Evolutionary conservation across 2,113 vertebrate species (phyloP).

Genomic region (Cnemophilus loriae): DNA sequence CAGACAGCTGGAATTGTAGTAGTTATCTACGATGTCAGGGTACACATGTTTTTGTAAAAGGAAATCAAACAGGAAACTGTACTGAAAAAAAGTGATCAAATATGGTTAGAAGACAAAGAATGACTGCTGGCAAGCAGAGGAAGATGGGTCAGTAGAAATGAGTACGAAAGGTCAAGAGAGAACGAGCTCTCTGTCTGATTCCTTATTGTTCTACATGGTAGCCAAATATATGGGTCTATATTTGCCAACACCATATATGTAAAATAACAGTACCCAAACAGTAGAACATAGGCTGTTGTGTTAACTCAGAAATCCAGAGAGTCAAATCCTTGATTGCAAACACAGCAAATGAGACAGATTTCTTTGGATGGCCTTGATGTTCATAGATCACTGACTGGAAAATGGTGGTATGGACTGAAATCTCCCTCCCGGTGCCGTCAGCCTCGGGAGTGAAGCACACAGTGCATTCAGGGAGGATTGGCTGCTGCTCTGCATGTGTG

Average conservation of each 20-base stretch:
- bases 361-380: not conserved
- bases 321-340: not conserved
- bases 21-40: not conserved
- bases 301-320: not conserved
- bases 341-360: not conserved
- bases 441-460: not conserved
- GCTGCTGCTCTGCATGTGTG: not conserved
- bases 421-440: not conserved
- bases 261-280: not conserved
- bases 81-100: slow-evolving; percentile 14
- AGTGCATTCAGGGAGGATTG: not conserved
- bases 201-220: not conserved
- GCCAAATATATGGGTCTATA: not conserved
- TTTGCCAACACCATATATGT: not conserved
- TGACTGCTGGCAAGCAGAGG: not conserved
- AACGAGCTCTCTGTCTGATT: not conserved
- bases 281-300: not conserved
- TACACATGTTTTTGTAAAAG: slow-evolving; percentile 14
- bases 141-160: not conserved
- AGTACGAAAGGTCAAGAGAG: not conserved
- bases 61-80: not conserved
- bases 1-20: not conserved
- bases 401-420: not conserved
- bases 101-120: not conserved
- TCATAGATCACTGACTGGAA: not conserved